phyloP scores from a whole-genome alignment of 1,140 invertebrate species.

The Stenopsyche tienmushanensis region DNA sequence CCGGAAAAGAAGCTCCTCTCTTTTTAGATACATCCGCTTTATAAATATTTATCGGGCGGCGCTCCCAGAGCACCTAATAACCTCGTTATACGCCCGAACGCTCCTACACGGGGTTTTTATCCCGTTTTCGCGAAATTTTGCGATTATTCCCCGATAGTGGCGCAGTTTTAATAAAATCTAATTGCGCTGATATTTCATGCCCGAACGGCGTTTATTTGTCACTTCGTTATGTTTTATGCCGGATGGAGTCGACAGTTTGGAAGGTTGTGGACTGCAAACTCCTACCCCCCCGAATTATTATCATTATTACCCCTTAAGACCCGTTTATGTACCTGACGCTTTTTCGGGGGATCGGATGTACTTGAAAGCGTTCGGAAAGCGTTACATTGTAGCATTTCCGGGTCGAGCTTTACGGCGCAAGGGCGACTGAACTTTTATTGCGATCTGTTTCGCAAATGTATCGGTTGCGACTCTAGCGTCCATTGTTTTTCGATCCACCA shows the following conservation, averaged over 20 bases:
- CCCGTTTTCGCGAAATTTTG: not conserved
- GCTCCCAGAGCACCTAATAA: not conserved
- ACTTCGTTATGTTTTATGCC: conserved; percentile 9
- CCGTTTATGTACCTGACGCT: conserved; percentile 12
- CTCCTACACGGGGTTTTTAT: not conserved
- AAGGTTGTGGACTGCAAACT: not conserved
- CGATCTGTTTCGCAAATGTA: not conserved
- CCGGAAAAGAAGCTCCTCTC: no score
- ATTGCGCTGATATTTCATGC: conserved; percentile 17
- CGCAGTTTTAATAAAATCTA: conserved; percentile 13
- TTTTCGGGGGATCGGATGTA: conserved; percentile 6
- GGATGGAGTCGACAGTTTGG: not conserved
- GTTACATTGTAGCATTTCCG: conserved; percentile 7
- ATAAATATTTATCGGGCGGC: not conserved
- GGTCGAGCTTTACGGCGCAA: not conserved
- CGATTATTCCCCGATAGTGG: not conserved
- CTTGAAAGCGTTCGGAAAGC: conserved; percentile 14
- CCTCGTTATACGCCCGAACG: no score
- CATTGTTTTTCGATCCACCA: not conserved
- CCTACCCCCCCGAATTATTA: conserved; percentile 17
- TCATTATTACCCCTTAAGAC: conserved; percentile 22
- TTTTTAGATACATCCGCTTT: not conserved
- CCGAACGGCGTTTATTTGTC: conserved; percentile 18
- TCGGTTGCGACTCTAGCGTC: not conserved
- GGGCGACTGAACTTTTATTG: not conserved